These are phyloP conservation scores for Tetragonisca angustula DNA, from an alignment of 2,888 invertebrate genomes.

Conservation along the genomic window DNA sequence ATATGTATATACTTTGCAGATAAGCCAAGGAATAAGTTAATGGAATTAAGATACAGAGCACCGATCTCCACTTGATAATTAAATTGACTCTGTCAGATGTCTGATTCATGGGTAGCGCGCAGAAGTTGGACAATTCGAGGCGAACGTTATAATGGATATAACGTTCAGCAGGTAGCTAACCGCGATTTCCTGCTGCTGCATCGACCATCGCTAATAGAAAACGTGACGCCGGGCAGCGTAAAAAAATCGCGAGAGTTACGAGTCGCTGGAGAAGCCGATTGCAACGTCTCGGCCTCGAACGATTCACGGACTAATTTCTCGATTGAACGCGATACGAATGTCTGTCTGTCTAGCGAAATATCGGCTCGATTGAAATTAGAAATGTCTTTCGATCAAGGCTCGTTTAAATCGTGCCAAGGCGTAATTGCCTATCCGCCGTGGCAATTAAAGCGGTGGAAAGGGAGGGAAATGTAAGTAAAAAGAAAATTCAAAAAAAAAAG, in stretches of 20 bases:
- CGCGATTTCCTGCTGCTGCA: neutral
- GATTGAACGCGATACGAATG: neutral
- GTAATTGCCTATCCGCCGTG: slow-evolving; percentile 7
- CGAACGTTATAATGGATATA: neutral
- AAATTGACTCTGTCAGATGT: slow-evolving; percentile 5
- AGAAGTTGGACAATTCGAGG: neutral
- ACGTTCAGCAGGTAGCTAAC: neutral
- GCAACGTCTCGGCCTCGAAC: neutral
- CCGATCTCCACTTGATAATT: neutral
- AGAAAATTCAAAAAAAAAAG: neutral
- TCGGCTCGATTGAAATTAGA: slow-evolving; percentile 26
- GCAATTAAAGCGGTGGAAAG: neutral
- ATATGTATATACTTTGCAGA: no score
- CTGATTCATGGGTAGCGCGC: neutral
- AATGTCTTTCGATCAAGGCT: slow-evolving; percentile 22
- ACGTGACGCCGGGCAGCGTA: neutral
- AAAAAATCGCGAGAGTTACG: neutral
- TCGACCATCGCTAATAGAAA: neutral
- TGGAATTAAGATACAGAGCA: neutral
- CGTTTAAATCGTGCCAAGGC: neutral
- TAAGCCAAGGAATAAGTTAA: neutral
- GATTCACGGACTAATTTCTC: neutral
- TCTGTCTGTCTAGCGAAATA: neutral
- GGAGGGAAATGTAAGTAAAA: neutral
- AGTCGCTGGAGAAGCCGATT: neutral